A percentile compares a stretch with the other conserved stretches of the same genome.
Conservation (phyloP, 2,113 vertebrate genomes). For the Lonchura striata region DNA sequence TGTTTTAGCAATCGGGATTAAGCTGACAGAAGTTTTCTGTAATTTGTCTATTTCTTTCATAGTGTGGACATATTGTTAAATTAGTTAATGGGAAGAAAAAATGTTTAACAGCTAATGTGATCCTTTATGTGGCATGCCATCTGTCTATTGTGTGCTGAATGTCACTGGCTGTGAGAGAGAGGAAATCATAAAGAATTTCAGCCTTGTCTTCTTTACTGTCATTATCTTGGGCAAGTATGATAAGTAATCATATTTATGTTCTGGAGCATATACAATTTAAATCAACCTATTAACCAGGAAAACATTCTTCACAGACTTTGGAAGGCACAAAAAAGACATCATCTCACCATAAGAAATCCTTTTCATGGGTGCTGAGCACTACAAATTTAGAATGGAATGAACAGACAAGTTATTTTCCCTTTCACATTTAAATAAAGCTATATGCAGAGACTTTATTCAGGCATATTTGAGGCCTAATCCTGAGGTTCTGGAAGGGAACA, state of each 20-base stretch:
- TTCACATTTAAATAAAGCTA: conserved; percentile 4
- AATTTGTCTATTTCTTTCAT: conserved; percentile 60
- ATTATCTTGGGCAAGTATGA: conserved; percentile 56
- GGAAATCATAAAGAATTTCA: conserved; percentile 58
- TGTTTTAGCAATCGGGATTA: conserved; percentile 23
- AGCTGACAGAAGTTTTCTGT: conserved; percentile 51
- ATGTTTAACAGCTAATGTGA: conserved; percentile 65
- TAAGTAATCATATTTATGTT: conserved; percentile 71
- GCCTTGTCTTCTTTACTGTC: conserved; percentile 60
- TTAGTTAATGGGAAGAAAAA: conserved; percentile 72
- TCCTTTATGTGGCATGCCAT: conserved; percentile 63
- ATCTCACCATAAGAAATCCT: conserved; percentile 54
- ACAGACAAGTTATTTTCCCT: conserved; percentile 1
- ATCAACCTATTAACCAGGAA: conserved; percentile 69
- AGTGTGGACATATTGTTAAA: conserved; percentile 66
- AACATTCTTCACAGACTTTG: conserved; percentile 68
- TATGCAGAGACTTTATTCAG: neutral
- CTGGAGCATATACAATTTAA: conserved; percentile 68
- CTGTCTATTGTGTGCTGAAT: conserved; percentile 55
- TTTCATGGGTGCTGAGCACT: conserved; percentile 55
- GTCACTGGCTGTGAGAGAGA: conserved; percentile 44
- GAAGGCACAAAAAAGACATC: conserved; percentile 63
- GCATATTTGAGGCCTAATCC: neutral
- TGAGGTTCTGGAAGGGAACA: neutral
- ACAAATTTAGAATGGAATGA: conserved; percentile 7